Conservation (phyloP, 2,113 vertebrate genomes). For the Sander lucioperca region DNA sequence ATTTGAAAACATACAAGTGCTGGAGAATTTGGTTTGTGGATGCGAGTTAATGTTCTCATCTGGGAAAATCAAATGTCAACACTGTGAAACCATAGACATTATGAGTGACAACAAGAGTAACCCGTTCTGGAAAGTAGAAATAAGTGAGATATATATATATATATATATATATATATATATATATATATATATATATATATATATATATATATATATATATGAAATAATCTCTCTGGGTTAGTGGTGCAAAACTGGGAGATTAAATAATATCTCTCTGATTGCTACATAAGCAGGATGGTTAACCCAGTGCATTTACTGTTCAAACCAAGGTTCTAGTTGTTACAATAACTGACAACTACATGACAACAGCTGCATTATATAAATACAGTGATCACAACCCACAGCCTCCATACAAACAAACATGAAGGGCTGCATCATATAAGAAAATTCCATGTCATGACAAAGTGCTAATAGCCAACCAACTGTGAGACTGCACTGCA, state of each 20-base stretch:
- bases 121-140: neutral
- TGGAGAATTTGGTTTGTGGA: neutral
- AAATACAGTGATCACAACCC: neutral
- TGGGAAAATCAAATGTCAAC: neutral
- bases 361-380: neutral
- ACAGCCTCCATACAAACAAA: neutral
- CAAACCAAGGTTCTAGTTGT: neutral
- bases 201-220: too few relatives aligned
- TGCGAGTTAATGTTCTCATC: neutral
- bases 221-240: neutral
- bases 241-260: neutral
- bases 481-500: neutral
- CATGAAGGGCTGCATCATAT: neutral
- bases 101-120: neutral
- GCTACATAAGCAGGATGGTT: neutral
- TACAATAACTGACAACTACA: neutral
- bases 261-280: neutral
- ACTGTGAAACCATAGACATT: neutral
- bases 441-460: neutral
- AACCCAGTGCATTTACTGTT: neutral
- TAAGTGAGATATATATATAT: too few relatives aligned
- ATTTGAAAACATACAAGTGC: neutral
- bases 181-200: too few relatives aligned
- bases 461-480: neutral
- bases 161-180: too few relatives aligned